Conservation (phyloP, 2,888 invertebrate genomes). For the Mylabris sibirica region DNA sequence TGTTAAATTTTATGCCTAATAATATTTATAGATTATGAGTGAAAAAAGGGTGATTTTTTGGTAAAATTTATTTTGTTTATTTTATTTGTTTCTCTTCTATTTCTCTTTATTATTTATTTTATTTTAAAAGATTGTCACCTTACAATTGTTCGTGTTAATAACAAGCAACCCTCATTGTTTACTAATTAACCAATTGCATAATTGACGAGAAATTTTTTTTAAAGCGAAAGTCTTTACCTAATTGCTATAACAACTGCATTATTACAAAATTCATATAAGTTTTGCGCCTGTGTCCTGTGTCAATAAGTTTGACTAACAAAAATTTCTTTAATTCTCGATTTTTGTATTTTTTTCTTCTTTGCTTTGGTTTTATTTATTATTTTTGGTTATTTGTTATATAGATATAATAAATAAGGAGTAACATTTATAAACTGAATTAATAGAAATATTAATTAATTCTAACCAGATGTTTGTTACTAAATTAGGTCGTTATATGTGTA, state of each 20-base stretch:
- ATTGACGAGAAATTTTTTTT: constrained; percentile 26
- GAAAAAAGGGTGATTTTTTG: too few relatives aligned
- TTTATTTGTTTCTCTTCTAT: not conserved
- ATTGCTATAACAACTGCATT: constrained; percentile 14
- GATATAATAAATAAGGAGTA: not conserved
- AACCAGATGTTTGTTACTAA: constrained; percentile 6
- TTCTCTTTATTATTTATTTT: not conserved
- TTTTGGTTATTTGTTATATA: not conserved
- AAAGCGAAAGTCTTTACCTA: constrained; percentile 34
- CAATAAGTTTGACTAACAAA: constrained; percentile 1
- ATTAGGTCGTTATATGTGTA: not conserved
- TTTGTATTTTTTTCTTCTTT: too few relatives aligned
- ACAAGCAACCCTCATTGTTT: constrained; percentile 31
- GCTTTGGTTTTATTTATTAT: too few relatives aligned
- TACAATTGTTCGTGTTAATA: constrained; percentile 6
- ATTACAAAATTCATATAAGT: constrained; percentile 5
- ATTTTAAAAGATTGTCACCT: not conserved
- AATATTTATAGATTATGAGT: not conserved
- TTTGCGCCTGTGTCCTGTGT: constrained; percentile 2
- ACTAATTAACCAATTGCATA: constrained; percentile 30
- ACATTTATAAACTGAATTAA: not conserved
- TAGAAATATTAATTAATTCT: constrained; percentile 6
- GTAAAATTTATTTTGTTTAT: too few relatives aligned
- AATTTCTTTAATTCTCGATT: not conserved
- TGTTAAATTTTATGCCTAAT: constrained; percentile 24